Evolutionary conservation across 2,797 vertebrate genomes (phyloP).

Genomic region (Hoplostethus mediterraneus): DNA sequence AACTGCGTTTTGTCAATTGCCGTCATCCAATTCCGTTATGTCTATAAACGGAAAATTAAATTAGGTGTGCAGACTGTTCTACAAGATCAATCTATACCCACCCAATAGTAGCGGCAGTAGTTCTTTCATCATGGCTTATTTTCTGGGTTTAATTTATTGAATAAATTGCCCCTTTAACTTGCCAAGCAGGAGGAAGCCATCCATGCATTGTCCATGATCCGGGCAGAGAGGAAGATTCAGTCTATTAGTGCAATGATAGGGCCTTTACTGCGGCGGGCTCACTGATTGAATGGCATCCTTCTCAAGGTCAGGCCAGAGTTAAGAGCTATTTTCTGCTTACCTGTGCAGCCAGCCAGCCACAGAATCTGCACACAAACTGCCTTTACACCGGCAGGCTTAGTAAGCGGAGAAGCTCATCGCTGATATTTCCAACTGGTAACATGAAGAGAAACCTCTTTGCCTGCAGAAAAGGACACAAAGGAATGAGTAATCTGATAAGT

Average conservation of each 20-base stretch:
- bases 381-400: constrained; percentile 70
- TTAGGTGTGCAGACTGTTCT: constrained; percentile 74
- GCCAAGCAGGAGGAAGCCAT: constrained; percentile 72
- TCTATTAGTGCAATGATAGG: constrained; percentile 82
- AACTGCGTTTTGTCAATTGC: constrained; percentile 72
- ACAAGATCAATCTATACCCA: constrained; percentile 64
- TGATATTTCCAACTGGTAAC: constrained; percentile 80
- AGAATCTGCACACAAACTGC: constrained; percentile 75
- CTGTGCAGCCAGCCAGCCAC: constrained; percentile 80
- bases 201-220: constrained; percentile 76
- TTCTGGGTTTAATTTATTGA: constrained; percentile 77
- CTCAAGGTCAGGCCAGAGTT: constrained; percentile 80
- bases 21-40: constrained; percentile 67
- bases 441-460: constrained; percentile 74
- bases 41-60: constrained; percentile 78
- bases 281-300: constrained; percentile 81
- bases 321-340: constrained; percentile 84
- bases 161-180: constrained; percentile 77
- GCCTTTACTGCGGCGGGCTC: constrained; percentile 72
- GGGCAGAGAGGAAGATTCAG: constrained; percentile 71
- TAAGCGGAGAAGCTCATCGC: constrained; percentile 75
- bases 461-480: constrained; percentile 78
- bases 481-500: constrained; percentile 78
- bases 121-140: constrained; percentile 73
- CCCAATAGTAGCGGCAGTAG: constrained; percentile 50